Percentiles rank a stretch among this genome's conserved stretches.
These are phyloP conservation scores for Bettongia penicillata DNA, from an alignment of 2,113 vertebrate species.

Conservation along the genomic window DNA sequence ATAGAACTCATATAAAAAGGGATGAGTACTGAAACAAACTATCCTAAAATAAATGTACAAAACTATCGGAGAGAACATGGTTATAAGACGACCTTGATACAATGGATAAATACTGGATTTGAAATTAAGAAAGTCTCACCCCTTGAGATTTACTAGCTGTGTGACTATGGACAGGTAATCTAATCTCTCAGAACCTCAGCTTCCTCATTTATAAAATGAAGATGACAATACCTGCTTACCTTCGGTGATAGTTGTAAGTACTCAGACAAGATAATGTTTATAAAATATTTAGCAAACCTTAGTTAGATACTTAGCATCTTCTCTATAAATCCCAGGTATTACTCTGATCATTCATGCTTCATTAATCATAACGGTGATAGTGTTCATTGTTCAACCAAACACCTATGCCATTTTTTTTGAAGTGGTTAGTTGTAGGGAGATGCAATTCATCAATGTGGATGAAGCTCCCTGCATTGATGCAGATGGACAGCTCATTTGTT, in stretches of 20 bases:
- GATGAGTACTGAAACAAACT: background rate
- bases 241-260: background rate
- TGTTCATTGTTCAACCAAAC: background rate
- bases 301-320: background rate
- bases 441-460: background rate
- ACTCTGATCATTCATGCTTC: background rate
- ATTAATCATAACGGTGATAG: background rate
- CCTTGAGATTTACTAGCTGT: background rate
- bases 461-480: background rate
- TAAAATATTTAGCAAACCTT: background rate
- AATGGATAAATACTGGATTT: background rate
- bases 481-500: background rate
- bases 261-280: background rate
- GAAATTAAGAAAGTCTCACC: background rate
- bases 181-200: background rate
- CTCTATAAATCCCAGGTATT: background rate
- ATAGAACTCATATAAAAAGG: background rate
- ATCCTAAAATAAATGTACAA: conserved; percentile 20
- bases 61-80: background rate
- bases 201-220: background rate
- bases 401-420: background rate
- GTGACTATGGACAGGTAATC: background rate
- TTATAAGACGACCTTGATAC: background rate
- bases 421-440: background rate
- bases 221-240: background rate